Percentiles rank a stretch among this genome's conserved stretches.
phyloP scores from a whole-genome alignment of 2,888 invertebrate species.

The Melanotus villosus region DNA sequence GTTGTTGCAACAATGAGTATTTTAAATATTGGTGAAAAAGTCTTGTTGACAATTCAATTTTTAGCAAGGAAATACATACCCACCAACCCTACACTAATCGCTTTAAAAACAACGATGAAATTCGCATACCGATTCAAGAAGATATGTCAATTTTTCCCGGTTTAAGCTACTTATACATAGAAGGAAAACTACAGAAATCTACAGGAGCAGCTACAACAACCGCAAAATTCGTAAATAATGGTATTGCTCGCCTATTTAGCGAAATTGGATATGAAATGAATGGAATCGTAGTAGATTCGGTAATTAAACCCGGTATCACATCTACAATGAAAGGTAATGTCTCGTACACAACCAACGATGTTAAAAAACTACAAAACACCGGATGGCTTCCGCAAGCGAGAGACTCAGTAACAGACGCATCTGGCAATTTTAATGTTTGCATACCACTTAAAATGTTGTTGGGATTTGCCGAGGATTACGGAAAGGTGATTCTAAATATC shows the following conservation, averaged over 20 bases:
- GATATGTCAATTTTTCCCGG: conserved; percentile 25
- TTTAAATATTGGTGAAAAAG: conserved; percentile 44
- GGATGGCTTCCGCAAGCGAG: conserved; percentile 51
- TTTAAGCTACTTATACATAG: neutral
- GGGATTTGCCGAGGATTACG: conserved; percentile 26
- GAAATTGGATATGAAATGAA: conserved; percentile 37
- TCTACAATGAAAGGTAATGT: conserved; percentile 62
- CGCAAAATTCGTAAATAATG: conserved; percentile 10
- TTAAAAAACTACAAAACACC: conserved; percentile 53
- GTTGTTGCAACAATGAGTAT: conserved; percentile 24
- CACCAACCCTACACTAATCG: conserved; percentile 51
- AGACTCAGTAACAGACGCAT: neutral
- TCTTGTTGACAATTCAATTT: conserved; percentile 50
- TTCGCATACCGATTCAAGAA: conserved; percentile 52
- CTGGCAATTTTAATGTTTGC: neutral
- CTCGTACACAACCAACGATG: neutral
- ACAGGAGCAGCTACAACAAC: neutral
- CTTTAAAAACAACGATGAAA: conserved; percentile 52
- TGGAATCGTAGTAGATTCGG: conserved; percentile 56
- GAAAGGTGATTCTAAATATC: conserved; percentile 45
- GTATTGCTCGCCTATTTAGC: neutral
- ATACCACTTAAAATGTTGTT: neutral
- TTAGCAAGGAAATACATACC: conserved; percentile 52
- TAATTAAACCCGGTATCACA: conserved; percentile 59
- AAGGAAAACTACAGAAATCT: neutral